Base-by-base conservation (phyloP, 2,888 invertebrate species). In the Pyrrhosoma nymphula region DNA sequence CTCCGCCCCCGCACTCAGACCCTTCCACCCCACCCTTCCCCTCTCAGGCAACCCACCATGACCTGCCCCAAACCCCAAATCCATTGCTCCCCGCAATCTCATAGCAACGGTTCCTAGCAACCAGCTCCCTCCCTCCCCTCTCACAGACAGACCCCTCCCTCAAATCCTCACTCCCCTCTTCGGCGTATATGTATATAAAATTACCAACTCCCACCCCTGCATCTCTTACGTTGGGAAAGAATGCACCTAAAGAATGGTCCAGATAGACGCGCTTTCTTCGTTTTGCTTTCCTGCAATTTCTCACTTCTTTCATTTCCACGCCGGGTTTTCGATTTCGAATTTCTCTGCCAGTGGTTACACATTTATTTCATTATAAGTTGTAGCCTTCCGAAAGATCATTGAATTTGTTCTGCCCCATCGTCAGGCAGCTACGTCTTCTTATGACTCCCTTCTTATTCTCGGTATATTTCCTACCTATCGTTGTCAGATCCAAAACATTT, bases 41-140 rank as follows among this genome's bases (percentile, higher is more conserved):
- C 55, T 89, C 89, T 55, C 89, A 30, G 30, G 35, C 82, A 35
- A 82, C 82, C 30, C 82, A 82, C 82, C 82, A 35, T 35, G 82
- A 82, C 82, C 82, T 82, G 12, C 82, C 82, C 82, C 82, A 82
- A 82, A 82, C 30, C 26, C 82, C 82, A 35, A 82, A 82, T 82
- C 82, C 82, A 82, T 82, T 82, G 82, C 82, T 82, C 82, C 82
- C 82, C 82, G 26, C 82, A 82, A 82, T 82, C 82, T 82, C 82
- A 82, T 82, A 82, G 82, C 82, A 82, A 82, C 82, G 82, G 35
- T 12, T 82, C 82, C 82, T 82, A 82, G 82, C 35, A 30, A 30
- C 30, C 82, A 35, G 30, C 16, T 35, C 82, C 35, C 30, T 30
- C 30, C 75, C 35, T 16, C 30, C 69, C n/a, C 8, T 47, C 8